Evolutionary conservation across 2,888 invertebrate species (phyloP), one percentile per base, ranked within the genome.

Genomic region (Cephus rjabovi): DNA sequence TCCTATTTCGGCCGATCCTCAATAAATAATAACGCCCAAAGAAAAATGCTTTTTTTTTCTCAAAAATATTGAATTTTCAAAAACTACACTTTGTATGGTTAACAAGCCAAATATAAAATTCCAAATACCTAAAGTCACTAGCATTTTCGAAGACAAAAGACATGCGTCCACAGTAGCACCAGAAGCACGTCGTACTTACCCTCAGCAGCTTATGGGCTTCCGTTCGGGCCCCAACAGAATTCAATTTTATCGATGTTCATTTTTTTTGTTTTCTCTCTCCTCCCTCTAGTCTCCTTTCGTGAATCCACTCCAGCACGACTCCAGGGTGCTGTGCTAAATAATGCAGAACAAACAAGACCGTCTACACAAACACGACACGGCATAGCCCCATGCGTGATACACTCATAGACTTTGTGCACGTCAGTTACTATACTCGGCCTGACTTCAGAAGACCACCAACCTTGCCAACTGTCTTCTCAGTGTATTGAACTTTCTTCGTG

Each of bases 401-500:
- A 56, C 56, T 56, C 40, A 40, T 40, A 56, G 56, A 56, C 56
- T 56, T 23, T 15, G 23, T 56, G 75, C 35, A 75, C 40, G 75
- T 75, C 31, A 71, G 31, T 37, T 68, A 37, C 56, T 75, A 34
- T 56, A 40, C 69, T 75, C 79, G 77, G 69, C 77, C 76, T 80
- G 81, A 81, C 81, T 81, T 76, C 75, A 31, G 77, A 77, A 80
- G 76, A 73, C 75, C 40, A 75, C 74, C 40, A 71, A 77, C 56
- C 56, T 15, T 56, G 56, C 56, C 56, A 56, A 56, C 56, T 56
- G 56, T 78, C 73, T 81, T 77, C 79, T 40, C 78, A 81, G 86
- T 85, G 86, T 89, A 89, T 89, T 87, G 89, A 89, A 89, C 89
- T 88, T 89, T 85, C 86, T 87, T 86, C 82, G 86, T 82, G 80